phyloP scores from a whole-genome alignment of 2,113 vertebrate genomes.

The Gnathonemus longibarbis region DNA sequence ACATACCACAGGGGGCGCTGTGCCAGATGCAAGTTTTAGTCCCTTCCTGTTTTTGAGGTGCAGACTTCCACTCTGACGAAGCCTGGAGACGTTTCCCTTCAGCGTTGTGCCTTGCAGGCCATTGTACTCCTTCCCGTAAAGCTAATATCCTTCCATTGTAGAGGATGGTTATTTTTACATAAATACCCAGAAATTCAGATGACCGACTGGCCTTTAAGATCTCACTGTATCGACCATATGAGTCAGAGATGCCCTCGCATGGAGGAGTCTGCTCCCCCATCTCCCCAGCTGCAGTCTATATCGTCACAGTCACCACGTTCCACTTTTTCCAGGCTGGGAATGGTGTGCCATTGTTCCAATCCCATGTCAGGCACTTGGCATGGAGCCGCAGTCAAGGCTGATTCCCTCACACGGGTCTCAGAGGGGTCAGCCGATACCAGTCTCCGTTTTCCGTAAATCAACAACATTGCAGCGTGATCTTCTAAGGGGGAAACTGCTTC shows the following conservation, averaged over 20 bases:
- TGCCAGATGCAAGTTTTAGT: not conserved
- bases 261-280: not conserved
- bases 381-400: not conserved
- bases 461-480: not conserved
- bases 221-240: not conserved
- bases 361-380: not conserved
- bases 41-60: slow-evolving; percentile 19
- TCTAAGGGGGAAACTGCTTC: not conserved
- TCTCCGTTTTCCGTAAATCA: not conserved
- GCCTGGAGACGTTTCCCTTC: not conserved
- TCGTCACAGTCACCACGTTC: not conserved
- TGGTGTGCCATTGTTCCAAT: not conserved
- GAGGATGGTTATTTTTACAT: slow-evolving; percentile 15
- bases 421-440: too few relatives aligned
- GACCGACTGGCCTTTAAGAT: not conserved
- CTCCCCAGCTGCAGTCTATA: not conserved
- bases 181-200: not conserved
- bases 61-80: slow-evolving; percentile 20
- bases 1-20: not conserved
- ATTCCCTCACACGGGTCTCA: not conserved
- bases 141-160: slow-evolving; percentile 33
- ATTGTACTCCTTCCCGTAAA: not conserved
- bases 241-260: not conserved
- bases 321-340: not conserved
- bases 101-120: slow-evolving; percentile 12